Base-by-base conservation (phyloP, 1,140 invertebrate genomes). In the Zelostemma sp. region DNA sequence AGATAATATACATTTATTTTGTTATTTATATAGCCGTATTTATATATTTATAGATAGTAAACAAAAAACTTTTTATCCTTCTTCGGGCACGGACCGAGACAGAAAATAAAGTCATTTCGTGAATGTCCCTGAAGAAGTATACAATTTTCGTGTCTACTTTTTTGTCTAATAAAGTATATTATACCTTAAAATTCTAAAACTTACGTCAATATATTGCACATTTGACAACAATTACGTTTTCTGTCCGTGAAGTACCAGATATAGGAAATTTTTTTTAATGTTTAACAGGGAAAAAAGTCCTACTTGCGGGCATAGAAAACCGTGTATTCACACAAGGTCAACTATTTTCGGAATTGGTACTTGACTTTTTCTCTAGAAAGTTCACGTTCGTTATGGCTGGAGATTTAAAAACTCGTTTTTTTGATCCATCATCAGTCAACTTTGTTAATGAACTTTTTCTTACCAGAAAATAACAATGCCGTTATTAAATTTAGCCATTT, bases 191-290 rank as follows among this genome's bases (percentile, higher is more conserved):
- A 21, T 48, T 41, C 72, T 80, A 80, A 63, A 83, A 81, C 77
- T 85, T 82, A 83, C 77, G 77, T 74, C 78, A 68, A 83, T 84
- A 84, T 85, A 85, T 85, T 85, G 84, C 83, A 85, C 84, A 84
- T 85, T 84, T 81, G 82, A 85, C 80, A 85, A 84, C 82, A 85
- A 76, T 85, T 83, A 83, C 75, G 75, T 83, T 72, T 81, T 75
- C 43, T 46, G 56, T 51, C 69, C 46, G 72, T 68, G 48, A 83
- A 85, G 81, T 83, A 84, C 80, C 75, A 74, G 73, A 74, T 83
- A 84, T 79, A 83, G 78, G 79, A 83, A 81, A 74, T 77, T 64
- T 72, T 77, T 50, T 76, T 35, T 79, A 74, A 35, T n/a, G 33
- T 9, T n/a, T 35, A 11, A 35, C 6, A 35, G 6, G 11, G 11